Evolutionary conservation across 2,113 vertebrate species (phyloP).

Genomic region (Haemorhous mexicanus): DNA sequence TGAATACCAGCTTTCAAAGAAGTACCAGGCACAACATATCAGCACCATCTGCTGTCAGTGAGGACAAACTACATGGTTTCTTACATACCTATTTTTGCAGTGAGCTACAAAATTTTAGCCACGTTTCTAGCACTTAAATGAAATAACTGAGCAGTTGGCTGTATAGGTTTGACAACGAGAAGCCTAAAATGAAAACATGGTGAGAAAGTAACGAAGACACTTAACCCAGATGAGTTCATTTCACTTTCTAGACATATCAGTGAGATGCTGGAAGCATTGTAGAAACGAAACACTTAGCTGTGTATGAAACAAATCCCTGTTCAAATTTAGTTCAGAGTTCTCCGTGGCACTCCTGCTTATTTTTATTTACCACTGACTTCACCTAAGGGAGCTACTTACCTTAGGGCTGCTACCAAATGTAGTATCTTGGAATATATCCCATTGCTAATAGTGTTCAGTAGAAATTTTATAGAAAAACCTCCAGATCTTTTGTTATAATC

Average conservation of each 20-base stretch:
- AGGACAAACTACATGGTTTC: background rate
- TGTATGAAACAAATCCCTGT: background rate
- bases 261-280: background rate
- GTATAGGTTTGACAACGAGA: background rate
- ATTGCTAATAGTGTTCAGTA: background rate
- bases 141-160: background rate
- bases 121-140: accelerated
- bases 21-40: background rate
- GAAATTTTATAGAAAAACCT: background rate
- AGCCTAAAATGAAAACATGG: background rate
- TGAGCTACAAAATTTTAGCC: background rate
- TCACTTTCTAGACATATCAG: background rate
- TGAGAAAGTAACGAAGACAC: background rate
- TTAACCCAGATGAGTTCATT: background rate
- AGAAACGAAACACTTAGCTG: background rate
- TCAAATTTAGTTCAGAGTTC: background rate
- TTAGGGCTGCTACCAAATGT: background rate
- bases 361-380: background rate
- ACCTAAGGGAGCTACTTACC: background rate
- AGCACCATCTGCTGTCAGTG: slow-evolving; percentile 46
- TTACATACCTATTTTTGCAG: background rate
- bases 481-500: background rate
- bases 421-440: background rate
- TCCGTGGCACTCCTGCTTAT: background rate
- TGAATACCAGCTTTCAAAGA: background rate